phyloP scores from a whole-genome alignment of 2,888 invertebrate species.

The Dryococelus australis region DNA sequence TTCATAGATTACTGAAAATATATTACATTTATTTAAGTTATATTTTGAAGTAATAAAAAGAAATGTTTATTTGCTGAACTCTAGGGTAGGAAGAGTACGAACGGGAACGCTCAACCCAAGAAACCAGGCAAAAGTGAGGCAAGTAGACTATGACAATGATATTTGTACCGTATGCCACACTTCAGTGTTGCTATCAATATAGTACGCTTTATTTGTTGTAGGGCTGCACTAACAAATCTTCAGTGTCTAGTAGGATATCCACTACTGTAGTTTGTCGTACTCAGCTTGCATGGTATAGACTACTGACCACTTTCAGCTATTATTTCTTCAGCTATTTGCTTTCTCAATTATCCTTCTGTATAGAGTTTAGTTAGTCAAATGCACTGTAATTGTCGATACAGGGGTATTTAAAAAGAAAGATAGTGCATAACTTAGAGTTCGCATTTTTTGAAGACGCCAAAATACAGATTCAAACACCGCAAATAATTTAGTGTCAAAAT shows the following conservation, averaged over 20 bases:
- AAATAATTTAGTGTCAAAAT: too few species aligned
- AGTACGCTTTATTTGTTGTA: neutral
- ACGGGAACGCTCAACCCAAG: constrained; percentile 42
- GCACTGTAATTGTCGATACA: too few species aligned
- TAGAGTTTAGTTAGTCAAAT: too few species aligned
- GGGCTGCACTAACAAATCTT: neutral
- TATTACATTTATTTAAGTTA: too few species aligned
- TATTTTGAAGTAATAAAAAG: neutral
- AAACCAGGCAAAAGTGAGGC: constrained; percentile 46
- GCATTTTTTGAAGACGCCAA: too few species aligned
- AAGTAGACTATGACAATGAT: constrained; percentile 40
- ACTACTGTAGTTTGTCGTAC: neutral
- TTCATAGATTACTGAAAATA: too few species aligned
- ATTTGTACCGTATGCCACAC: neutral
- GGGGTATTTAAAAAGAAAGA: too few species aligned
- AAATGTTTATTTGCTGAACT: constrained; percentile 37
- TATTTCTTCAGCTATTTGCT: neutral
- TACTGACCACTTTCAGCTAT: too few species aligned
- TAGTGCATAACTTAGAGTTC: too few species aligned
- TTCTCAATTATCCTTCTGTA: too few species aligned
- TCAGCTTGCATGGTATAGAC: neutral
- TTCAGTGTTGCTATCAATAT: neutral
- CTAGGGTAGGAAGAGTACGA: constrained; percentile 37
- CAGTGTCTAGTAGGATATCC: neutral
- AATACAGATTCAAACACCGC: too few species aligned